Conservation (phyloP, 2,797 vertebrate genomes). For the Selene dorsalis region DNA sequence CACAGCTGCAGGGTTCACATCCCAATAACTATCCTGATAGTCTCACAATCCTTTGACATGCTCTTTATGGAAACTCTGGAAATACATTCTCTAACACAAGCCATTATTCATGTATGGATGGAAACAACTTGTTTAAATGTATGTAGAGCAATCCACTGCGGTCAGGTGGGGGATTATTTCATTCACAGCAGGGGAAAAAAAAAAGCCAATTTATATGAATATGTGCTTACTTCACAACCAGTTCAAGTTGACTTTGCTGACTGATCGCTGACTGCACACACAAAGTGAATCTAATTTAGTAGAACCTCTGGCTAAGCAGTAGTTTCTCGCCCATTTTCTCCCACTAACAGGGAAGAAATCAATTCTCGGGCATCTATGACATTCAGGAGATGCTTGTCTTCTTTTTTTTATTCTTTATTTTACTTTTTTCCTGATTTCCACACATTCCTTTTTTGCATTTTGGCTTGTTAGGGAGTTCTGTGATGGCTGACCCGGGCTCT, state of each 20-base stretch:
- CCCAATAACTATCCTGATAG: constrained; percentile 59
- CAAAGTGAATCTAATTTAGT: constrained; percentile 82
- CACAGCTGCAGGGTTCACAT: constrained; percentile 67
- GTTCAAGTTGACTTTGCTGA: constrained; percentile 81
- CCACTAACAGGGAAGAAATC: constrained; percentile 82
- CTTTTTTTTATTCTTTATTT: constrained; percentile 60
- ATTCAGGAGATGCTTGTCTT: constrained; percentile 76
- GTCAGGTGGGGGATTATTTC: constrained; percentile 66
- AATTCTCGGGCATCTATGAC: constrained; percentile 79
- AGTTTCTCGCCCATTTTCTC: constrained; percentile 79
- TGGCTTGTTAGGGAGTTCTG: constrained; percentile 85
- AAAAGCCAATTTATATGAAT: constrained; percentile 79
- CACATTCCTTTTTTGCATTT: constrained; percentile 80
- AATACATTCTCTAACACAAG: constrained; percentile 44
- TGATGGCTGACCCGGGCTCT: constrained; percentile 83
- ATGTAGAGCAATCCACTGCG: constrained; percentile 51
- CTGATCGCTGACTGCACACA: constrained; percentile 83
- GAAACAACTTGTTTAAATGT: constrained; percentile 67
- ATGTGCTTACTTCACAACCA: constrained; percentile 79
- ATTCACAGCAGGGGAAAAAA: constrained; percentile 65
- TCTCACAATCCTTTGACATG: constrained; percentile 51
- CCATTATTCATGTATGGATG: constrained; percentile 55
- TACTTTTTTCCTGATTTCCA: constrained; percentile 50
- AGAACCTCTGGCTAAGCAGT: constrained; percentile 83
- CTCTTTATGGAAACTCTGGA: constrained; percentile 40